Conservation (phyloP, 2,113 vertebrate species). For the Cryptotis parvus region DNA sequence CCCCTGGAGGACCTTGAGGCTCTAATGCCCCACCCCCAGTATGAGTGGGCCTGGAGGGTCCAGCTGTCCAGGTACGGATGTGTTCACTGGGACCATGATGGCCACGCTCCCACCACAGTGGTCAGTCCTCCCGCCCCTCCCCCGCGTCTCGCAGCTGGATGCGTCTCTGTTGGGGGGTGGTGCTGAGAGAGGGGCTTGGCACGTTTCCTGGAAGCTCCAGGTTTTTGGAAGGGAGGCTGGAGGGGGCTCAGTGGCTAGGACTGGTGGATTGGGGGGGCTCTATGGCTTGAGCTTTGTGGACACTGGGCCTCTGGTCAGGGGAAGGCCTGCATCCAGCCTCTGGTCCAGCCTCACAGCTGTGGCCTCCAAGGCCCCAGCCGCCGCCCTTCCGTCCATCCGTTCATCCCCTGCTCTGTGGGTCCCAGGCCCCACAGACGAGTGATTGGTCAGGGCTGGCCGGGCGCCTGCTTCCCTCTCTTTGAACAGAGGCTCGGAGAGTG, state of each 20-base stretch:
- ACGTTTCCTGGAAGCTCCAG: conserved; percentile 81
- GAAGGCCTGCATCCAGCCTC: conserved; percentile 70
- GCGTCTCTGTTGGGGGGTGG: conserved; percentile 56
- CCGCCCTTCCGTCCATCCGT: conserved; percentile 77
- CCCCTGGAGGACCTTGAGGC: too few species aligned
- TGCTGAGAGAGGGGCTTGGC: conserved; percentile 77
- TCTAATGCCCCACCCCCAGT: too few species aligned
- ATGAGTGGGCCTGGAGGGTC: too few species aligned
- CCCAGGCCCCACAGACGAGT: conserved; percentile 71
- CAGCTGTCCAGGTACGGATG: too few species aligned
- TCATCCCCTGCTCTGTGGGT: conserved; percentile 75
- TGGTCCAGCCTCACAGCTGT: conserved; percentile 81
- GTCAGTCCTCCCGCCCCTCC: conserved; percentile 78
- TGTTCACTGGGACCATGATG: conserved; percentile 1
- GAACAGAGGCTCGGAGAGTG: conserved; percentile 72
- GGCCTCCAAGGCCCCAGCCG: conserved; percentile 78
- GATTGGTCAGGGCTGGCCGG: conserved; percentile 80
- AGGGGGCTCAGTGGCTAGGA: conserved; percentile 67
- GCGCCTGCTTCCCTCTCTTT: conserved; percentile 70
- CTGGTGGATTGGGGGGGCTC: conserved; percentile 59
- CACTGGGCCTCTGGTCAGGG: conserved; percentile 78
- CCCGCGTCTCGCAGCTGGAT: conserved; percentile 81
- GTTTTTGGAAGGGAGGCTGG: conserved; percentile 79
- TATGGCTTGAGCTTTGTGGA: conserved; percentile 68
- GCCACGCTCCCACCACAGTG: conserved; percentile 60